Evolutionary conservation across 2,113 vertebrate species (phyloP), one percentile per base, ranked within the genome.

Genomic region (Neofelis nebulosa): DNA sequence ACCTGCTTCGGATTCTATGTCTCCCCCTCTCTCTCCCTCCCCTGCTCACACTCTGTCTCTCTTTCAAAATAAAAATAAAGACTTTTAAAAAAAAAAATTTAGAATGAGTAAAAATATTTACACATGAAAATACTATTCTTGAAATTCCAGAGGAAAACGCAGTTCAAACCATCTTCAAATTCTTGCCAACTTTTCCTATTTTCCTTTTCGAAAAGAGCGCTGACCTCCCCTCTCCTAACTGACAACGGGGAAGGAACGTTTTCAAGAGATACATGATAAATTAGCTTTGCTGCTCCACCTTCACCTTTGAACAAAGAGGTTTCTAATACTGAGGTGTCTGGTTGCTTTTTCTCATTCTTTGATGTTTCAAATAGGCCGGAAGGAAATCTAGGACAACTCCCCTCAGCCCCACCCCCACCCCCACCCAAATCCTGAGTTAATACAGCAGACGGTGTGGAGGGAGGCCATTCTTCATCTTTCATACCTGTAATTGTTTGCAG

Each of bases 311-410:
- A n/a, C 38, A 89, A 52, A 96, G 79, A 73, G 68, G 5, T 90
- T 93, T 96, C 92, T 89, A 86, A 86, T 79, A 78, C n/a, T 33
- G 3, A 68, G 71, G 16, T 74, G 12, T 90, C 41, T 50, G 86
- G n/a, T 82, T 38, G 31, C 48, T 83, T 93, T 97, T 55, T 76
- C n/a, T 88, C 11, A 80, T 48, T 85, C 27, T 96, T 83, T 89
- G 89, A 93, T 93, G 29, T 93, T 97, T 95, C 84, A 92, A 93
- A 88, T 48, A 95, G 95, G 76, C 65, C 38, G 78, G 73, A 78
- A 94, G 7, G 78, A 92, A 95, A 97, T 78, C 73, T 87, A 85
- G 69, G 79, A 16, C 66, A 95, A 48, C 5, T 8, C 11, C 21
- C 12, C 7, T 2, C 11, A 15, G 41, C 13, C 9, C 1, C 7